A percentile compares a stretch with the other conserved stretches of the same genome.
These are phyloP conservation scores for Rhinoptilus africanus DNA, from an alignment of 2,113 vertebrate genomes.

Conservation along the genomic window DNA sequence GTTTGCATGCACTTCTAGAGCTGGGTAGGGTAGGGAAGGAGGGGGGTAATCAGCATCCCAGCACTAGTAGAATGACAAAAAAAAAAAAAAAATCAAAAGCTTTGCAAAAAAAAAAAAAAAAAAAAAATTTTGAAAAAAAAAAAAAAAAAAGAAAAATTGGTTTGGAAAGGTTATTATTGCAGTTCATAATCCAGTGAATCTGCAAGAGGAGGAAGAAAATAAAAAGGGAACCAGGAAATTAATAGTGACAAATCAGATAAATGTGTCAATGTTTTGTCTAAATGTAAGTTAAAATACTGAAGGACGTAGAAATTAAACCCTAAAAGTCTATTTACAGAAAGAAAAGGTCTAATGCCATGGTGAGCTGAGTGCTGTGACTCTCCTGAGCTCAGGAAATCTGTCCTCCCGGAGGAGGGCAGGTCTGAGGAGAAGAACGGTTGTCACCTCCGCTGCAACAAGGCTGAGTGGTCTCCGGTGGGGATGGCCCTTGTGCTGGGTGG, in stretches of 20 bases:
- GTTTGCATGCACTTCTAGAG: constrained; percentile 54
- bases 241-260: constrained; percentile 22
- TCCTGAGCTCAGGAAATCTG: background rate
- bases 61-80: background rate
- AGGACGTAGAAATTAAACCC: background rate
- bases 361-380: background rate
- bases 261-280: background rate
- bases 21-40: background rate
- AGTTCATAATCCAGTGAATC: constrained; percentile 34
- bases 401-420: background rate
- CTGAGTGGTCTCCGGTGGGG: background rate
- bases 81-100: background rate
- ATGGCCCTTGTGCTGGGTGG: background rate
- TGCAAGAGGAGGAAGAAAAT: background rate
- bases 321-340: background rate
- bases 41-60: background rate
- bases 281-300: background rate
- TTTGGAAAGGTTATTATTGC: background rate
- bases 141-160: background rate
- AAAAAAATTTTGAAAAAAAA: constrained; percentile 20
- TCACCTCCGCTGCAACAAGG: background rate
- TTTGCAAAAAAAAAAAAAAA: constrained; percentile 25
- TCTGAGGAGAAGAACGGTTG: background rate
- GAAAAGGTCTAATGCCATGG: background rate
- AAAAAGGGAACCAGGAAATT: constrained; percentile 14